A percentile compares a stretch with the other conserved stretches of the same genome.
Conservation (phyloP, 2,797 vertebrate genomes). For the Cynodonichthys magdalenae region DNA sequence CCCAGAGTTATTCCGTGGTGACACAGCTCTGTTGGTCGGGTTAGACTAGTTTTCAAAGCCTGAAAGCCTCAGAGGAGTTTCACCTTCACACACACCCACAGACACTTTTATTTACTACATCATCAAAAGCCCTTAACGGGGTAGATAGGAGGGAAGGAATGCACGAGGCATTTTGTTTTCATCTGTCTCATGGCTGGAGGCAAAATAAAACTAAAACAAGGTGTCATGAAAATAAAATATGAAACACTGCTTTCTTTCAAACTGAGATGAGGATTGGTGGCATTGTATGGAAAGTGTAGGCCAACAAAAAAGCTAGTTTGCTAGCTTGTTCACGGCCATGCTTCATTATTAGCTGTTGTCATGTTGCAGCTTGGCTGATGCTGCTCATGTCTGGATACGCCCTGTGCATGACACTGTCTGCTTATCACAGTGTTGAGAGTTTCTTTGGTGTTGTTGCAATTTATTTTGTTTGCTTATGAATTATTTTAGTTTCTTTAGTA, state of each 20-base stretch:
- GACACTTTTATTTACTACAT: slow-evolving; percentile 26
- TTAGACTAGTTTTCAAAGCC: slow-evolving; percentile 32
- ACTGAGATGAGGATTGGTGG: slow-evolving; percentile 17
- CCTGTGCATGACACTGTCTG: slow-evolving; percentile 8
- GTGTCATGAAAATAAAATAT: slow-evolving; percentile 14
- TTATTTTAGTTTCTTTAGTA: too few relatives aligned
- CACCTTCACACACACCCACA: slow-evolving; percentile 12
- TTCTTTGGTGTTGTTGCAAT: too few relatives aligned
- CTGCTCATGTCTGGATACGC: slow-evolving; percentile 17
- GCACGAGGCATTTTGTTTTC: slow-evolving; percentile 7
- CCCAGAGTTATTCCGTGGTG: slow-evolving; percentile 23
- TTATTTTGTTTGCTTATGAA: too few relatives aligned
- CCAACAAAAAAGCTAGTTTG: slow-evolving; percentile 46
- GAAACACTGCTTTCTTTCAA: slow-evolving; percentile 26
- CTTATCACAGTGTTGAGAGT: too few relatives aligned
- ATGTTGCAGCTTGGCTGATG: slow-evolving; percentile 43
- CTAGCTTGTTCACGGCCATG: slow-evolving; percentile 53
- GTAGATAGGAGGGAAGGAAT: neutral
- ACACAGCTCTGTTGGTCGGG: slow-evolving; percentile 23
- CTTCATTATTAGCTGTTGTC: slow-evolving; percentile 67
- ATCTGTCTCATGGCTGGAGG: slow-evolving; percentile 3
- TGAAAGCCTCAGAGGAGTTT: slow-evolving; percentile 20
- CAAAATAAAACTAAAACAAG: slow-evolving; percentile 13
- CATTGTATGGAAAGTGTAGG: slow-evolving; percentile 47
- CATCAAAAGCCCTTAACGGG: slow-evolving; percentile 3